A percentile compares a stretch with the other conserved stretches of the same genome.
Conservation (phyloP, 2,113 vertebrate species). For the Xenus cinereus region DNA sequence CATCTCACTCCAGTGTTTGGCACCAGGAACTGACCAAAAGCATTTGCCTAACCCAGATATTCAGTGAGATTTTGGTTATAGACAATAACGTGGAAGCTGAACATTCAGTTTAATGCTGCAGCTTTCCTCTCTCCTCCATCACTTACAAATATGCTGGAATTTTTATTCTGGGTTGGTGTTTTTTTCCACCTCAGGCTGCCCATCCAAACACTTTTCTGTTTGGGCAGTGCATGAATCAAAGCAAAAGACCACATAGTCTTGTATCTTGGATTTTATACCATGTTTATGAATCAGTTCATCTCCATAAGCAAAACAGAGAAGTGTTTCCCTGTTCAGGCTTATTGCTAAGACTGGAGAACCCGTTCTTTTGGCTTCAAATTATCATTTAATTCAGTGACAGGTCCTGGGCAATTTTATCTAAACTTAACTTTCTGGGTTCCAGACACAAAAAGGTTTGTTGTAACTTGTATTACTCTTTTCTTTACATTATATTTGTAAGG, state of each 20-base stretch:
- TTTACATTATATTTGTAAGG: background rate
- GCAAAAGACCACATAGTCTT: background rate
- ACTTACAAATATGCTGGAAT: background rate
- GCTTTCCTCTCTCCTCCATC: background rate
- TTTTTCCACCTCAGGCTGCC: background rate
- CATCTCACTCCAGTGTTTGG: background rate
- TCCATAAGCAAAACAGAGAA: background rate
- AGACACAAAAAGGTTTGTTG: background rate
- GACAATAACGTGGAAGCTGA: rapidly evolving
- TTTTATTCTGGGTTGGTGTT: background rate
- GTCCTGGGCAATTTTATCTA: background rate
- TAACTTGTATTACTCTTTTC: background rate
- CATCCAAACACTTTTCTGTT: background rate
- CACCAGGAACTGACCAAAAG: background rate
- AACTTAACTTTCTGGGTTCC: background rate
- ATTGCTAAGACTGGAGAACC: background rate
- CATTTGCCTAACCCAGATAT: background rate
- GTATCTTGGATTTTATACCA: background rate
- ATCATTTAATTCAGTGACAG: background rate
- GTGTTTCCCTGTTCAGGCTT: background rate
- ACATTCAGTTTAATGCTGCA: background rate
- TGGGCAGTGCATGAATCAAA: background rate
- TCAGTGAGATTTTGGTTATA: background rate
- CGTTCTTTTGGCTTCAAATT: background rate
- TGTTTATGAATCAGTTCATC: background rate